Percentiles rank a stretch among this genome's conserved stretches.
Conservation (phyloP, 2,888 invertebrate genomes). For the Octodonta nipae region DNA sequence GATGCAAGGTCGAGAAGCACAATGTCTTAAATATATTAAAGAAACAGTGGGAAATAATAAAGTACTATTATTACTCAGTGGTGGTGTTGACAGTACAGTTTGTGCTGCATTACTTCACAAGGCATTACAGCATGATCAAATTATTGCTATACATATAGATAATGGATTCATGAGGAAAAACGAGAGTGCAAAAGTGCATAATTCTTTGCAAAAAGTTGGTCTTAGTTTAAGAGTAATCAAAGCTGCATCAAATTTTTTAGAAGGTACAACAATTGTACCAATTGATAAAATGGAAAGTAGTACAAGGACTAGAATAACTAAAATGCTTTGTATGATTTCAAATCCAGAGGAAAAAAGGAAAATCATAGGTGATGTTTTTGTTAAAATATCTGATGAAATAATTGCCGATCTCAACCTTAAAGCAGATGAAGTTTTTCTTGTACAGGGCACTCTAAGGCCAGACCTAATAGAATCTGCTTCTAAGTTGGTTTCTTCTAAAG, state of each 20-base stretch:
- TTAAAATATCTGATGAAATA: conserved; percentile 82
- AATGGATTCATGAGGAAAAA: conserved; percentile 98
- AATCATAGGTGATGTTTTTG: conserved; percentile 98
- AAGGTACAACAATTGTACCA: conserved; percentile 69
- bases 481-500: conserved; percentile 62
- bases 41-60: conserved; percentile 82
- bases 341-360: conserved; percentile 95
- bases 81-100: conserved; percentile 99
- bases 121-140: conserved; percentile 77
- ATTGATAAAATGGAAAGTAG: conserved; percentile 23
- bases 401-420: conserved; percentile 76
- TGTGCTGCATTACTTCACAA: conserved; percentile 89
- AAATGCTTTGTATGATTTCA: conserved; percentile 71
- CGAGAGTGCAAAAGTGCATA: conserved; percentile 54
- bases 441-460: conserved; percentile 91
- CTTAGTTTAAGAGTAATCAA: conserved; percentile 49
- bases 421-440: conserved; percentile 81
- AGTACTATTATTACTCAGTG: conserved; percentile 81
- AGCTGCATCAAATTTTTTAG: conserved; percentile 57
- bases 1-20: conserved; percentile 70
- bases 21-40: conserved; percentile 84
- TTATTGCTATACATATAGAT: conserved; percentile 94
- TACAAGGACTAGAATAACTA: conserved; percentile 53
- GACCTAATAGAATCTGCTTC: conserved; percentile 98
- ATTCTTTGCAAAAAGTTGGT: conserved; percentile 25